phyloP scores from a whole-genome alignment of 2,888 invertebrate genomes.

The Sericinus montela region DNA sequence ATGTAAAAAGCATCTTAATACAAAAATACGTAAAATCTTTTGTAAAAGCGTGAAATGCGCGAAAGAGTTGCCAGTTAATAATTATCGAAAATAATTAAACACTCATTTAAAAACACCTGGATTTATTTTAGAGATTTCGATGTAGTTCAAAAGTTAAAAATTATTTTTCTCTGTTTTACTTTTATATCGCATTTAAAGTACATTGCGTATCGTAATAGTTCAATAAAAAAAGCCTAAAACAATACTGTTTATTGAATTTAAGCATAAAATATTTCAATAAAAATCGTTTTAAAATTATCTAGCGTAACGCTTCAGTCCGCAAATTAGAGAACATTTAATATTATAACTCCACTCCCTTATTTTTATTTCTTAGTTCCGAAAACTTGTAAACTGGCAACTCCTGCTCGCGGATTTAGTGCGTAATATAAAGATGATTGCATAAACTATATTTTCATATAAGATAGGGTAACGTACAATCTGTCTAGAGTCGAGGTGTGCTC shows the following conservation, averaged over 20 bases:
- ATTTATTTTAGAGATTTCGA: too few relatives aligned
- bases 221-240: too few relatives aligned
- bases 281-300: too few relatives aligned
- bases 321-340: slow-evolving; percentile 2
- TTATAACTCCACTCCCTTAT: neutral
- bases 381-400: slow-evolving; percentile 27
- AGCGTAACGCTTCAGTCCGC: too few relatives aligned
- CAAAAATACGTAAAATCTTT: neutral
- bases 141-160: too few relatives aligned
- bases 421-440: slow-evolving; percentile 23
- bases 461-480: slow-evolving; percentile 71
- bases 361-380: neutral
- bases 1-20: slow-evolving; percentile 2
- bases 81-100: neutral
- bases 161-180: too few relatives aligned
- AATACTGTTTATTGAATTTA: too few relatives aligned
- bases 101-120: too few relatives aligned
- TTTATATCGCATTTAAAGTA: too few relatives aligned
- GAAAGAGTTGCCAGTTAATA: slow-evolving; percentile 20
- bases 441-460: slow-evolving; percentile 25
- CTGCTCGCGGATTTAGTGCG: slow-evolving; percentile 20
- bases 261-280: too few relatives aligned
- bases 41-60: neutral
- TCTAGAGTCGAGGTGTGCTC: slow-evolving; percentile 75
- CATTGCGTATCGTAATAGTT: too few relatives aligned